Percentiles rank a stretch among this genome's conserved stretches.
Conservation (phyloP, 1,140 invertebrate genomes). For the Archegozetes longisetosus region DNA sequence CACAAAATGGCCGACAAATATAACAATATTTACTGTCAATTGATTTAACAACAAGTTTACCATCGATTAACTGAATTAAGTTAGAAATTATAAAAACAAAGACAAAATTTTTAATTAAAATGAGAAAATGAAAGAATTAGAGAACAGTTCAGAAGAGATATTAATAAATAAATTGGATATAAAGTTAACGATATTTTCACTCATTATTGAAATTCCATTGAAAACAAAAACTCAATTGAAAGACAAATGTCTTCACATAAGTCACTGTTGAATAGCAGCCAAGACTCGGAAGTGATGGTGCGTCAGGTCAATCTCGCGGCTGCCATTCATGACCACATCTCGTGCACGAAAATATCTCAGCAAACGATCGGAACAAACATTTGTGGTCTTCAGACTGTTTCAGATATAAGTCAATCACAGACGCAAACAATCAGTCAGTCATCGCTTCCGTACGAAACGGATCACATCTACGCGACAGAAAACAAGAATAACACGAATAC, state of each 20-base stretch:
- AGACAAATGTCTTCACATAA: too few species aligned
- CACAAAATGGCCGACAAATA: background rate
- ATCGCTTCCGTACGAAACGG: conserved; percentile 32
- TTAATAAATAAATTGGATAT: too few species aligned
- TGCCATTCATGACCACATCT: conserved; percentile 25
- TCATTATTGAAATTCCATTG: too few species aligned
- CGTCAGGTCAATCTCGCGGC: conserved; percentile 24
- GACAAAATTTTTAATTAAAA: too few species aligned
- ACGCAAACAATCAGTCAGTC: background rate
- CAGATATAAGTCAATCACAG: background rate
- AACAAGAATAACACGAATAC: conserved; percentile 27
- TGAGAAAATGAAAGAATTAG: too few species aligned
- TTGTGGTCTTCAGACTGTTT: background rate
- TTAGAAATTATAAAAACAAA: too few species aligned
- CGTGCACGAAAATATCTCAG: conserved; percentile 23
- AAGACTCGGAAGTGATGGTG: background rate
- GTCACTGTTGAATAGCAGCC: background rate
- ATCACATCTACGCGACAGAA: conserved; percentile 38
- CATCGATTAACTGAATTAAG: too few species aligned
- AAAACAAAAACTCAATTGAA: too few species aligned
- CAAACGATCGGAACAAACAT: conserved; percentile 5
- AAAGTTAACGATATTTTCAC: too few species aligned
- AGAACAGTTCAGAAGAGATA: too few species aligned
- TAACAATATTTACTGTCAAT: background rate
- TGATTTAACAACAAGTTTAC: too few species aligned